A percentile compares a stretch with the other conserved stretches of the same genome.
These are phyloP conservation scores for Aproaerema taeniolella DNA, from an alignment of 2,888 invertebrate species.

Conservation along the genomic window DNA sequence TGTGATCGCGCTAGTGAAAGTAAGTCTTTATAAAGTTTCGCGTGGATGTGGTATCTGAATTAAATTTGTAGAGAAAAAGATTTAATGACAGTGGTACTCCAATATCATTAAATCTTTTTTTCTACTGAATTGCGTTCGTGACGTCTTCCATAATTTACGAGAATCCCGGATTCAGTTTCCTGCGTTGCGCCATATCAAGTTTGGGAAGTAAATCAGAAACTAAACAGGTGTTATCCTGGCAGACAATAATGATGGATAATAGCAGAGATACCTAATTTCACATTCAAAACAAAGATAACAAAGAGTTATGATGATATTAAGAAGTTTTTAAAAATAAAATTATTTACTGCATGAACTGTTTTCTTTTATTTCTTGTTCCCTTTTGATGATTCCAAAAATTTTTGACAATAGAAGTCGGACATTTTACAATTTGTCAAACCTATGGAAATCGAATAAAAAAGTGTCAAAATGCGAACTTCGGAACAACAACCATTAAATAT, in stretches of 20 bases:
- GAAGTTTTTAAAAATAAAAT: constrained; percentile 70
- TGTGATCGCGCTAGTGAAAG: too few relatives aligned
- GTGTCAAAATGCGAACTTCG: too few relatives aligned
- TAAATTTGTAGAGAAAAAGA: not conserved
- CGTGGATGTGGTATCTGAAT: not conserved
- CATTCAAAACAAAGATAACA: constrained; percentile 57
- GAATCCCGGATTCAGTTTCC: constrained; percentile 49
- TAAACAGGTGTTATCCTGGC: constrained; percentile 67
- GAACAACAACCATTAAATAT: too few relatives aligned
- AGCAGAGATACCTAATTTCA: constrained; percentile 65
- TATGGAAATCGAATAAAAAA: too few relatives aligned
- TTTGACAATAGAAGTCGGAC: too few relatives aligned
- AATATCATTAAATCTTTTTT: too few relatives aligned
- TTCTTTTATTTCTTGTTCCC: constrained; percentile 40
- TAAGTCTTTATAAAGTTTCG: too few relatives aligned
- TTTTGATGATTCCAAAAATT: too few relatives aligned
- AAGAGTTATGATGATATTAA: constrained; percentile 60
- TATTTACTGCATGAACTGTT: constrained; percentile 64
- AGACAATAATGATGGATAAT: constrained; percentile 74
- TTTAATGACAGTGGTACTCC: constrained; percentile 36
- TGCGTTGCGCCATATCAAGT: constrained; percentile 39
- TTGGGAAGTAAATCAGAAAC: constrained; percentile 28
- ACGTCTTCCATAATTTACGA: constrained; percentile 72
- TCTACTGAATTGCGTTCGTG: too few relatives aligned
- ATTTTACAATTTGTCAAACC: too few relatives aligned